Evolutionary conservation across 1,140 invertebrate genomes (phyloP).

Genomic region (Brachionus asplanchnoidis): DNA sequence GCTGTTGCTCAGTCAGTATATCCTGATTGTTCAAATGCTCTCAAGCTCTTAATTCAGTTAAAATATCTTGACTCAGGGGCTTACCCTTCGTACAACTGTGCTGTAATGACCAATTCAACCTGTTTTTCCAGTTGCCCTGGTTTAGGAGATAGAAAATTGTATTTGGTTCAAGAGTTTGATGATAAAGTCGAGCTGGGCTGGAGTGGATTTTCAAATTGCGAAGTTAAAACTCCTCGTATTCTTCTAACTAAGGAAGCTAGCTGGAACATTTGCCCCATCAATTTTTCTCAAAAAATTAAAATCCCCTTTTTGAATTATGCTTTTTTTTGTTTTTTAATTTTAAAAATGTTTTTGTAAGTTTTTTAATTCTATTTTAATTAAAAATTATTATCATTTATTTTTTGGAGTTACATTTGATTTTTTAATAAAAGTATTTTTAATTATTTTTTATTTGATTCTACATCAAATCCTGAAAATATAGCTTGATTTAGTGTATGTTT

Average conservation of each 20-base stretch:
- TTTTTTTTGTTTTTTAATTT: not conserved
- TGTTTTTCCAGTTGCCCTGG: not conserved
- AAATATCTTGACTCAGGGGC: not conserved
- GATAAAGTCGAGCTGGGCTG: not conserved
- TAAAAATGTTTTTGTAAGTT: not conserved
- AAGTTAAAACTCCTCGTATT: not conserved
- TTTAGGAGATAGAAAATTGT: not conserved
- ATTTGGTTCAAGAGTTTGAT: not conserved
- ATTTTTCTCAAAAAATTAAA: not conserved
- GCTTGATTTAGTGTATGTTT: too few species aligned
- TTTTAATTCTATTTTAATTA: not conserved
- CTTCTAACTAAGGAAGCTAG: not conserved
- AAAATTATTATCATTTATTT: not conserved
- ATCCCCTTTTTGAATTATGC: not conserved
- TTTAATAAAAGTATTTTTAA: too few species aligned
- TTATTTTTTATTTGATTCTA: too few species aligned
- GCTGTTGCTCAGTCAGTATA: not conserved
- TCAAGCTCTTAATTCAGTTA: not conserved
- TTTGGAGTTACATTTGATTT: not conserved
- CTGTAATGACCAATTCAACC: not conserved
- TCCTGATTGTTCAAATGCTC: not conserved
- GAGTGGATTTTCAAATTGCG: not conserved
- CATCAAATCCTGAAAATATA: too few species aligned
- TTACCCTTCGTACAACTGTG: slow-evolving; percentile 2
- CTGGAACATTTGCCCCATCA: not conserved